Evolutionary conservation across 2,888 invertebrate species (phyloP), one percentile per base, ranked within the genome.

Genomic region (Hemistola chrysoprasaria): DNA sequence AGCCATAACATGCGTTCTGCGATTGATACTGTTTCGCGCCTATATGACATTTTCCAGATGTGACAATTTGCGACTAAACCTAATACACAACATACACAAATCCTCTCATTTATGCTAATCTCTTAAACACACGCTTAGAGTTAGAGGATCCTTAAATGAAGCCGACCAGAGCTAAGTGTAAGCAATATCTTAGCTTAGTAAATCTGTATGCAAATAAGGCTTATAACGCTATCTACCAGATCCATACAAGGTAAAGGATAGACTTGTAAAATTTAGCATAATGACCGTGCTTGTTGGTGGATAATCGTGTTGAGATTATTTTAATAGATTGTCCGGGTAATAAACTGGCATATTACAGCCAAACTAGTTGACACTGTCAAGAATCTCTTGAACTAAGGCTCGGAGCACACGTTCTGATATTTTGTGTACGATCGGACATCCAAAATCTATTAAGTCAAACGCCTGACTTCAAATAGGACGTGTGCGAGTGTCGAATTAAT

Each of bases 141-240:
- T 35, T 42, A 53, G 43, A 48, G 27, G 26, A 39, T 50, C 41
- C 50, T 44, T 40, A 41, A 34, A 41, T 36, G 22, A 16, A 32
- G 40, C 34, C 43, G 42, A 43, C 40, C 4, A 16, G 2, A 16
- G 16, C 4, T 16, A 4, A 16, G 3, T 34, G 41, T 41, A 32
- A 36, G 43, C 49, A 26, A 42, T 50, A 56, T 50, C 36, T 46
- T 33, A 50, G 43, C 42, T 39, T 46, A 43, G 56, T 49, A 61
- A 59, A 65, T 64, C 70, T 70, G 52, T 58, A 76, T 76, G 71
- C 65, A 67, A 77, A 77, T 69, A 40, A 53, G 56, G 50, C 45
- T 50, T 43, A 41, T 37, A 23, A 50, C 50, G 59, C 57, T 69
- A 71, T 59, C 58, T 47, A 63, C 67, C 62, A 66, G 43, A 52